Base-by-base conservation (phyloP, 1,140 invertebrate species). In the Campoletis sonorensis region DNA sequence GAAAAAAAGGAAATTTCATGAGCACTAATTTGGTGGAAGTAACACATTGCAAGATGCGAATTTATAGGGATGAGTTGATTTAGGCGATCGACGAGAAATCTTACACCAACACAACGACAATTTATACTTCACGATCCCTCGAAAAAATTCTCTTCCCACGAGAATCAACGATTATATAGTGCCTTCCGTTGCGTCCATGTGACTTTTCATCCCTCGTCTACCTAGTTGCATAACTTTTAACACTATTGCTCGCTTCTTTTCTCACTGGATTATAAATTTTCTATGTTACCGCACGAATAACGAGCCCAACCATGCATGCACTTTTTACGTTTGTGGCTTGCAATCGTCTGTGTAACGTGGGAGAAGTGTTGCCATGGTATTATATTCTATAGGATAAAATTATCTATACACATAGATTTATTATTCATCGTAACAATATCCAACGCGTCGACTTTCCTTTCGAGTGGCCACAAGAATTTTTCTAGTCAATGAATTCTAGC, bases 41-140 rank as follows among this genome's bases (percentile, higher is more conserved):
- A 23, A 58, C 21, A 58, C 23, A 8, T 27, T 37, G n/a, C 30
- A 78, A 40, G 58, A 71, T 23, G 72, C 16, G 11, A 30, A 27
- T 37, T 26, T 30, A n/a, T 33, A 51, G 49, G 54, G 80, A 79
- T 81, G 71, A 45, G 82, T 58, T 61, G 76, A 79, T 58, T 83
- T 79, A 81, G 77, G 77, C 80, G 80, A 70, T 83, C 72, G 64
- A 68, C 77, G 76, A 73, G 11, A 45, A 13, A 45, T 45, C 40
- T 8, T 8, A 45, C 8, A 45, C 40, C 40, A 45, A 45, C 3
- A 13, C 40, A 13, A 45, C 40, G 40, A 79, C 61, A 33, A 72
- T 75, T 75, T 26, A n/a, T n/a, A 45, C 40, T 45, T 11, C 8
- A 45, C 3, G 8, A 45, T 10, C 0, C 40, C 40, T 45, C 40